phyloP scores from a whole-genome alignment of 2,888 invertebrate species.

The Drosophila formosana region DNA sequence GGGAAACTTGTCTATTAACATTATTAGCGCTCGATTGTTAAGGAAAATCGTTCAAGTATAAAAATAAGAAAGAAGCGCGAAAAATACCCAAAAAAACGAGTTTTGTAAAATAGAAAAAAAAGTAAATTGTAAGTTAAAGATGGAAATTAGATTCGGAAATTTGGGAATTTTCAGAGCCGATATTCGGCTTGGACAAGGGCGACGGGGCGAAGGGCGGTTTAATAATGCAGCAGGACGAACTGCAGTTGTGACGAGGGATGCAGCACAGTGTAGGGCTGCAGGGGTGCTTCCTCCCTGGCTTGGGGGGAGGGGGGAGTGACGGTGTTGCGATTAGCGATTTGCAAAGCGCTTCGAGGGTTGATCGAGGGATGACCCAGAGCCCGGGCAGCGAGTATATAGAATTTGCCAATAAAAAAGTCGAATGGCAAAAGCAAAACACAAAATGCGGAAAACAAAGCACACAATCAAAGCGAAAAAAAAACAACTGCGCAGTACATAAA shows the following conservation, averaged over 20 bases:
- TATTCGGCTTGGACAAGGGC: not conserved
- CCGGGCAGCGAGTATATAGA: not conserved
- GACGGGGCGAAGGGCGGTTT: conserved; percentile 50
- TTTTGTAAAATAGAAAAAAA: conserved; percentile 20
- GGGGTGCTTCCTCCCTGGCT: not conserved
- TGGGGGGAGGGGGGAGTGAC: conserved; percentile 22
- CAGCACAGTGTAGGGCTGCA: conserved; percentile 7
- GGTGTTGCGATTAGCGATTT: conserved; percentile 53
- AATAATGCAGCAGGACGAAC: not conserved
- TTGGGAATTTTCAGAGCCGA: not conserved
- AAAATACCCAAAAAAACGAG: conserved; percentile 37
- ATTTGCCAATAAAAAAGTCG: conserved; percentile 74
- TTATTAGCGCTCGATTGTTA: conserved; percentile 32
- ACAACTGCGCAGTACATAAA: conserved; percentile 74
- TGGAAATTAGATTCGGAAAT: conserved; percentile 28
- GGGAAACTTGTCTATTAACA: conserved; percentile 37
- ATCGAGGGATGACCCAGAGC: conserved; percentile 9
- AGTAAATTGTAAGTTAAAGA: not conserved
- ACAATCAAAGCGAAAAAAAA: conserved; percentile 33
- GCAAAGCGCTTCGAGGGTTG: conserved; percentile 37
- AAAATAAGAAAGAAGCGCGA: conserved; percentile 17
- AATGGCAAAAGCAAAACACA: conserved; percentile 66
- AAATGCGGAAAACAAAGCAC: conserved; percentile 45
- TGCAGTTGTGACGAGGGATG: conserved; percentile 14
- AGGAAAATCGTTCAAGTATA: conserved; percentile 25